Evolutionary conservation across 2,797 vertebrate genomes (phyloP).

Genomic region (Falco cherrug): DNA sequence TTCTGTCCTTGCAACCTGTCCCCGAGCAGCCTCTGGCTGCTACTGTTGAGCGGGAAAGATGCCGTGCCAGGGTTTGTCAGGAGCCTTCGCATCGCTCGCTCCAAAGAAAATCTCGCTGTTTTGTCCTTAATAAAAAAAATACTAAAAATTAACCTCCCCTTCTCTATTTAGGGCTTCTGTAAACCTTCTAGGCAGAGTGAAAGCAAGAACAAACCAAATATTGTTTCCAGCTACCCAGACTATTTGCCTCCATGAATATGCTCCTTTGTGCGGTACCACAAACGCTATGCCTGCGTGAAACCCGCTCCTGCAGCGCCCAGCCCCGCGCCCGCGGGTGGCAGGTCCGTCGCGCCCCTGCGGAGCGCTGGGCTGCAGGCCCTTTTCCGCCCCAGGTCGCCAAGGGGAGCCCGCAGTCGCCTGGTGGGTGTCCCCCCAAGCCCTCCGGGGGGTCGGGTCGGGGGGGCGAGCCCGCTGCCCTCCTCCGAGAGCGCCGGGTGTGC

Average conservation of each 20-base stretch:
- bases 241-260: conserved; percentile 77
- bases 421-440: neutral
- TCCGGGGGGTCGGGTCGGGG: neutral
- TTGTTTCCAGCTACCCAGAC: conserved; percentile 79
- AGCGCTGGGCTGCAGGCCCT: neutral
- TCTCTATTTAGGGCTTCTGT: conserved; percentile 65
- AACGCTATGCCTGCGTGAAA: conserved; percentile 81
- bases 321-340: neutral
- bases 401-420: neutral
- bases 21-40: neutral
- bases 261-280: conserved; percentile 81
- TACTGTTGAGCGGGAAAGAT: neutral
- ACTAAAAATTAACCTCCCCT: neutral
- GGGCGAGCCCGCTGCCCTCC: neutral
- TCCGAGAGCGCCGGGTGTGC: neutral
- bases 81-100: neutral
- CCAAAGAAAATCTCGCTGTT: conserved; percentile 20
- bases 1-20: neutral
- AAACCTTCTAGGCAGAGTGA: conserved; percentile 77
- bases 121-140: conserved; percentile 17
- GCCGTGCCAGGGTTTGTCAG: neutral
- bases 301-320: neutral
- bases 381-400: neutral
- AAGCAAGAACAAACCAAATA: conserved; percentile 85
- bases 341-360: neutral